Evolutionary conservation across 2,797 vertebrate genomes (phyloP), one percentile per base, ranked within the genome.

Genomic region (Scarus forsteni): DNA sequence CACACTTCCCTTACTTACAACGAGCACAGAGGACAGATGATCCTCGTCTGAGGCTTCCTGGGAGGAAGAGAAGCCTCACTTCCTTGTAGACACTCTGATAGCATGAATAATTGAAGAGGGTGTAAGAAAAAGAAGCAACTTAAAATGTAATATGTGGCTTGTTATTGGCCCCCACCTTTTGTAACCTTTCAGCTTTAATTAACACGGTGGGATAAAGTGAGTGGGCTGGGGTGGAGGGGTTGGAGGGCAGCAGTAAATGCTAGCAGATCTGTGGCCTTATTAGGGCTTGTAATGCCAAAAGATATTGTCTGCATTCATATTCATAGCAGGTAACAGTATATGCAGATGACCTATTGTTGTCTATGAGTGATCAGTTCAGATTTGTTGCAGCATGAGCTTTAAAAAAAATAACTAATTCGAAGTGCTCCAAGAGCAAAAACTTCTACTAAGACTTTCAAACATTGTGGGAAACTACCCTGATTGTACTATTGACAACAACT

Each of bases 181-280:
- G 92, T 92, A 94, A 93, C 89, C 84, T 92, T 92, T 95, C 92
- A 91, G 89, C 68, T 93, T 91, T 94, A 94, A 95, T 95, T 95
- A 93, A 94, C 88, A 80, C 83, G 83, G 71, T 69, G 73, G 83
- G 76, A 83, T 66, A 55, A 74, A 51, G 65, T n/a, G 48, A 52
- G 49, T 52, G 60, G 68, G 75, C 8, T 5, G 55, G 40, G 61
- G 46, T n/a, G 62, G 50, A 18, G 52, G 71, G 51, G 40, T 4
- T 10, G 40, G 11, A 12, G 51, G 71, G 38, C 27, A 35, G 64
- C 46, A 51, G 66, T n/a, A n/a, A n/a, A 63, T 60, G 57, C 55
- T 66, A 77, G 83, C 62, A 79, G 58, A 80, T 82, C 49, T 46
- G 69, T 60, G 66, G 63, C 14, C 19, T 44, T 13, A 42, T 54